Evolutionary conservation across 1,140 invertebrate genomes (phyloP), one percentile per base, ranked within the genome.

Genomic region (Nixonia krombeini): DNA sequence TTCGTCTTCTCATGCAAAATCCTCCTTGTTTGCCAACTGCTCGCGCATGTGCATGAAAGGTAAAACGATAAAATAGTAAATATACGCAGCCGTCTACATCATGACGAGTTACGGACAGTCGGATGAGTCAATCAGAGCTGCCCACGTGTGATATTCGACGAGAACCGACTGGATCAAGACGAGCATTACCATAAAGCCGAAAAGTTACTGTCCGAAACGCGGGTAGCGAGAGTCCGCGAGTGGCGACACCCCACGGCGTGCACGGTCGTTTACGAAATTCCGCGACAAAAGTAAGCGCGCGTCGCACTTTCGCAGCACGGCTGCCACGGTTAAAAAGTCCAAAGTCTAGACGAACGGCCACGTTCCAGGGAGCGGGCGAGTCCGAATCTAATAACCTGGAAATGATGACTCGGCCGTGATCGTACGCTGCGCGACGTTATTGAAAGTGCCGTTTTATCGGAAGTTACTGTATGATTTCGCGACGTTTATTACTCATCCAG

Each of bases 241-340:
- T 44, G 53, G 41, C 31, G 70, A 72, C 49, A 58, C 59, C 65
- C 70, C 61, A 65, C 37, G 31, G 70, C 45, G 70, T 52, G 37
- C 38, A 47, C 38, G 44, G 55, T 72, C 65, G 70, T 72, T 72
- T 62, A 65, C 70, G 62, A 68, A 72, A 72, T 72, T 72, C 70
- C 65, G 29, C 64, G 56, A 72, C 70, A 68, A 68, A 68, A 28
- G 52, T 46, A 12, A 65, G n/a, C n/a, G n/a, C n/a, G n/a, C n/a
- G n/a, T n/a, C n/a, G n/a, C n/a, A n/a, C 55, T 65, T 56, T 65
- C 42, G 41, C 51, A 49, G 47, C n/a, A 64, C 50, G 55, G 31
- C 50, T 50, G n/a, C 26, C 47, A 52, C 33, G 31, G 45, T 61
- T 65, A 65, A 70, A 65, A 46, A 61, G 31, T 25, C 13, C 12